These are phyloP conservation scores for Nematolebias whitei DNA, from an alignment of 2,113 vertebrate species.

Conservation along the genomic window DNA sequence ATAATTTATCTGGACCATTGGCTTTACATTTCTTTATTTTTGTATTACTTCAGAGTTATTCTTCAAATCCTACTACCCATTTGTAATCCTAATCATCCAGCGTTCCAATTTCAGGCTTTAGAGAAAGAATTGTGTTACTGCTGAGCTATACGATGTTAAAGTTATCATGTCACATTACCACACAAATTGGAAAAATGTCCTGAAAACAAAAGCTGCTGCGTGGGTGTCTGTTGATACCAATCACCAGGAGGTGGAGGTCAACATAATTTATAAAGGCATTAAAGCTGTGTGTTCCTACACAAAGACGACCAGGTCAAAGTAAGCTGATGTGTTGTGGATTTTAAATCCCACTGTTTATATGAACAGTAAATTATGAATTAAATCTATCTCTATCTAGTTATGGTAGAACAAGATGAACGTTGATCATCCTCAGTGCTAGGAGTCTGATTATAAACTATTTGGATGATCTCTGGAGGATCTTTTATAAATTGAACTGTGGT, in stretches of 20 bases:
- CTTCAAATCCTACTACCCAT: slow-evolving; percentile 8
- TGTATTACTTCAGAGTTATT: background rate
- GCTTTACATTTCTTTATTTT: background rate
- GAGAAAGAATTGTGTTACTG: slow-evolving; percentile 2
- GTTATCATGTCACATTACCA: background rate
- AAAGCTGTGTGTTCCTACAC: slow-evolving; percentile 23
- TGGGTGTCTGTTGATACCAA: slow-evolving; percentile 4
- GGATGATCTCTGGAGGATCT: slow-evolving; percentile 2
- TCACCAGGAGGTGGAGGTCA: slow-evolving; percentile 17
- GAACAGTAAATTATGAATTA: slow-evolving; percentile 41
- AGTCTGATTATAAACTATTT: slow-evolving; percentile 60
- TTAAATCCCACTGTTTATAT: slow-evolving; percentile 10
- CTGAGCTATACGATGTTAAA: slow-evolving; percentile 4
- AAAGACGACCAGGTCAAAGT: slow-evolving; percentile 5
- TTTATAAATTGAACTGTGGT: no score
- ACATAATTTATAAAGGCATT: slow-evolving; percentile 24
- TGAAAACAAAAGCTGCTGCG: background rate
- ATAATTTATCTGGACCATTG: background rate
- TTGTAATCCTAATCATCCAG: slow-evolving; percentile 7
- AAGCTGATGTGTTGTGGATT: slow-evolving; percentile 14
- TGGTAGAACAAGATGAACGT: slow-evolving; percentile 50
- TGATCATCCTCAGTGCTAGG: slow-evolving; percentile 44
- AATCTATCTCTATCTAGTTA: slow-evolving; percentile 15
- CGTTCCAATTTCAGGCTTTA: slow-evolving; percentile 9
- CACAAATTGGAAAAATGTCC: slow-evolving; percentile 24